A percentile compares a stretch with the other conserved stretches of the same genome.
These are phyloP conservation scores for Miltochrista miniata DNA, from an alignment of 2,888 invertebrate species.

Conservation along the genomic window DNA sequence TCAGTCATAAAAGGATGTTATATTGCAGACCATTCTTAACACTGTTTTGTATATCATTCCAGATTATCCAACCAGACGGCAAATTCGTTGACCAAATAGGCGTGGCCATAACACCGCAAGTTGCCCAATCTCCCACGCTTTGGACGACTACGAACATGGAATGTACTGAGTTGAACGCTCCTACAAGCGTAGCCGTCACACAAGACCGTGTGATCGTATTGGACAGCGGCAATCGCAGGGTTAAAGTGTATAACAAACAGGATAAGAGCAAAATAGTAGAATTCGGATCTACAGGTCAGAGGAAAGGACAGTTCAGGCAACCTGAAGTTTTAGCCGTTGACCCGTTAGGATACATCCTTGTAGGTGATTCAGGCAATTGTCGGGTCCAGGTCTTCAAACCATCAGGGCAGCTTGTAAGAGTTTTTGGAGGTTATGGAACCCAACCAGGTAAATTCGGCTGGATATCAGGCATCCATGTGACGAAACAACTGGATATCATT, in stretches of 20 bases:
- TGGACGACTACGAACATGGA: slow-evolving; percentile 63
- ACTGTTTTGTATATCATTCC: neutral
- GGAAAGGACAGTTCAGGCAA: slow-evolving; percentile 88
- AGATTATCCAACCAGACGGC: slow-evolving; percentile 83
- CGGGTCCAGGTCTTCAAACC: slow-evolving; percentile 90
- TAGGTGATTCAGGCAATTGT: slow-evolving; percentile 91
- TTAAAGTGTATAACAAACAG: slow-evolving; percentile 83
- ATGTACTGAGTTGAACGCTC: slow-evolving; percentile 86
- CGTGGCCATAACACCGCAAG: slow-evolving; percentile 62
- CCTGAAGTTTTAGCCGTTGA: slow-evolving; percentile 90
- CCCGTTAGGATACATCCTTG: slow-evolving; percentile 88
- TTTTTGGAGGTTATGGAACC: slow-evolving; percentile 83
- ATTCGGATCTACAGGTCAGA: slow-evolving; percentile 87
- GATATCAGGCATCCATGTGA: slow-evolving; percentile 87
- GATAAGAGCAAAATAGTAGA: slow-evolving; percentile 82
- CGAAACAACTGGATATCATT: slow-evolving; percentile 84
- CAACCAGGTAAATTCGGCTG: slow-evolving; percentile 84
- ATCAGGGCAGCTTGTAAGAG: slow-evolving; percentile 86
- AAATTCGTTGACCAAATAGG: slow-evolving; percentile 85
- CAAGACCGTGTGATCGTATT: slow-evolving; percentile 81
- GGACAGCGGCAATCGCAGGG: slow-evolving; percentile 89
- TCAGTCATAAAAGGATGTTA: too few relatives aligned
- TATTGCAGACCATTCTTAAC: too few relatives aligned
- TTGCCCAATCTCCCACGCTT: slow-evolving; percentile 50
- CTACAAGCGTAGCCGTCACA: slow-evolving; percentile 87